These are phyloP conservation scores for Neosilurus mollespiculum DNA, from an alignment of 2,797 vertebrate genomes.

Conservation along the genomic window DNA sequence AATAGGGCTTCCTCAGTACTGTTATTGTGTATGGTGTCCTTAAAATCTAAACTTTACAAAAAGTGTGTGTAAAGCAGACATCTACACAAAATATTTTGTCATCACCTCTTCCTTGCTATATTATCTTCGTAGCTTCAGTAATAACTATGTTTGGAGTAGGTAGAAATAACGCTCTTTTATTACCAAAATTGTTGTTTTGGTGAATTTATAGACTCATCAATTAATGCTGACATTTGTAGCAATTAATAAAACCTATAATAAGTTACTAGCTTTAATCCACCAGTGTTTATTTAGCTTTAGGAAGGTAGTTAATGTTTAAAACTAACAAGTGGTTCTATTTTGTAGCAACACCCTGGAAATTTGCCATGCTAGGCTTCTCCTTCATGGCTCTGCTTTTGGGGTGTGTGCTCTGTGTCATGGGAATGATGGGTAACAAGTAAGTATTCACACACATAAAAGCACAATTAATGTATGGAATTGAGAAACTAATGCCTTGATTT, in stretches of 20 bases:
- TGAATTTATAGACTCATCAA: neutral
- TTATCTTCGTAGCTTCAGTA: neutral
- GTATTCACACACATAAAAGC: conserved; percentile 23
- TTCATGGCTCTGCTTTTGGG: conserved; percentile 76
- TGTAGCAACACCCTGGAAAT: conserved; percentile 83
- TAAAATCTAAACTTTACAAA: neutral
- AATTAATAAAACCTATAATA: neutral
- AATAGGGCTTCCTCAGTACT: neutral
- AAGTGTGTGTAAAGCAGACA: neutral
- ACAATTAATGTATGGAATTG: neutral
- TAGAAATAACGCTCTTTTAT: neutral
- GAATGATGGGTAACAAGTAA: conserved; percentile 78
- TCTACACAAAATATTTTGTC: neutral
- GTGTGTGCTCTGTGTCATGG: conserved; percentile 77
- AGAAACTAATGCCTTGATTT: neutral
- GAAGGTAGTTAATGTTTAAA: neutral
- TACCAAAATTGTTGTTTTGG: neutral
- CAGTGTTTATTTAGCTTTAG: conserved; percentile 1
- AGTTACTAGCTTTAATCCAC: neutral
- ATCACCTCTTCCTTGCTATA: neutral
- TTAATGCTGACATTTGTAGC: neutral
- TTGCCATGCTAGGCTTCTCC: conserved; percentile 78
- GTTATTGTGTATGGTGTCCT: neutral
- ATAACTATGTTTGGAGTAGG: neutral
- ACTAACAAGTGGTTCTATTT: conserved; percentile 21